Percentiles rank a stretch among this genome's conserved stretches.
phyloP scores from a whole-genome alignment of 2,888 invertebrate genomes.

The Strigamia crassipes region DNA sequence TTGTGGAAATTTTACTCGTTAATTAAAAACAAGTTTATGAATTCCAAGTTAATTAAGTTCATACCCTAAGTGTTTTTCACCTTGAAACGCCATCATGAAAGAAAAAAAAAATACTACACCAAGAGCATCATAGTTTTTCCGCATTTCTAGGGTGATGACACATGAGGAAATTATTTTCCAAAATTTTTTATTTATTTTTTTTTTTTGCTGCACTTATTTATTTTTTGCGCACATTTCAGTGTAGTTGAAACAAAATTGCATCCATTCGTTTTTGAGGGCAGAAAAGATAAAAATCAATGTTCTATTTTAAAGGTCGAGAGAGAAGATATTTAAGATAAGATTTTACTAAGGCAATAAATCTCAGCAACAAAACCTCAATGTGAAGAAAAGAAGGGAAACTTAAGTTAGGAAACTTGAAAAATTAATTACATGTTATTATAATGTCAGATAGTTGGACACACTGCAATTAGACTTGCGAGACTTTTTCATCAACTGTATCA shows the following conservation, averaged over 20 bases:
- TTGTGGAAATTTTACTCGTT: too few relatives aligned
- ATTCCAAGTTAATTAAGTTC: neutral
- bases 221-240: neutral
- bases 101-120: neutral
- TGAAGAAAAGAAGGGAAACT: neutral
- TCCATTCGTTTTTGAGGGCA: neutral
- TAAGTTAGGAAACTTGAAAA: neutral
- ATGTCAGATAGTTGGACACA: neutral
- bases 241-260: neutral
- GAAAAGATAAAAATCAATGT: neutral
- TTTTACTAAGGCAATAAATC: neutral
- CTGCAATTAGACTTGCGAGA: too few relatives aligned
- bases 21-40: neutral
- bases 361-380: neutral
- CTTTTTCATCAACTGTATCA: too few relatives aligned
- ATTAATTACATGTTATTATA: neutral
- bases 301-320: conserved; percentile 13
- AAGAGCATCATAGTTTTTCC: neutral
- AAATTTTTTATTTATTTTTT: neutral
- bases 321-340: neutral
- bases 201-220: neutral
- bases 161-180: neutral
- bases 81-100: neutral
- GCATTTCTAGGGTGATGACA: conserved; percentile 6
- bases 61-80: neutral